Conservation (phyloP, 2,888 invertebrate genomes). For the Synanthedon tipuliformis region DNA sequence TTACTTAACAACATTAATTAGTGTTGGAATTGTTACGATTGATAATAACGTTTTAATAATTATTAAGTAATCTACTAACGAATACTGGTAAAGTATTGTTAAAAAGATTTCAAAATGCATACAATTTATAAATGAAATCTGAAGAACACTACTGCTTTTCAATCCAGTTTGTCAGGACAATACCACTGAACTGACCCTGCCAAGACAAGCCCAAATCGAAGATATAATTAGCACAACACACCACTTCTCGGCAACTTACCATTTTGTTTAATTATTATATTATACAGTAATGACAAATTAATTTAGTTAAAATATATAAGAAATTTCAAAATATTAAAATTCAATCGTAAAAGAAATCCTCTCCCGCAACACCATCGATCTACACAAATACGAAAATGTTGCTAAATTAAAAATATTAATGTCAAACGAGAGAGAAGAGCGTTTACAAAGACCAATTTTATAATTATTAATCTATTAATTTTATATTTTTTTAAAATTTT, state of each 20-base stretch:
- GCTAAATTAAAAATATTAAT: slow-evolving; percentile 2
- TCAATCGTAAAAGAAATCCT: slow-evolving; percentile 8
- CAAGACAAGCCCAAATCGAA: neutral
- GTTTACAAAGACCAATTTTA: neutral
- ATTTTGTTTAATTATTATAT: slow-evolving; percentile 14
- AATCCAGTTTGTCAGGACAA: neutral
- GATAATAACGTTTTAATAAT: too few species aligned
- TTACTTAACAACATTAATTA: neutral
- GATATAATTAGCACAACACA: slow-evolving; percentile 8
- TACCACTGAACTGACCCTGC: neutral
- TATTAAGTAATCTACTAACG: too few species aligned
- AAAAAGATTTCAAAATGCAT: too few species aligned
- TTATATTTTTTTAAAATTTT: too few species aligned
- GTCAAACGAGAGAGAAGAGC: neutral
- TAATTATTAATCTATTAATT: too few species aligned
- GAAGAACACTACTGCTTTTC: neutral
- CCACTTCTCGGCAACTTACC: slow-evolving; percentile 14
- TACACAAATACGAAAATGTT: slow-evolving; percentile 8
- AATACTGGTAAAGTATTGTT: too few species aligned
- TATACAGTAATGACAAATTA: slow-evolving; percentile 2
- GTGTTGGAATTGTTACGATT: too few species aligned
- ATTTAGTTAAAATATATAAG: neutral
- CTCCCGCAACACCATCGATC: slow-evolving; percentile 9
- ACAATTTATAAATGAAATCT: neutral
- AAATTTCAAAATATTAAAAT: slow-evolving; percentile 1